Conservation (phyloP, 1,140 invertebrate species). For the Cydia pomonella region DNA sequence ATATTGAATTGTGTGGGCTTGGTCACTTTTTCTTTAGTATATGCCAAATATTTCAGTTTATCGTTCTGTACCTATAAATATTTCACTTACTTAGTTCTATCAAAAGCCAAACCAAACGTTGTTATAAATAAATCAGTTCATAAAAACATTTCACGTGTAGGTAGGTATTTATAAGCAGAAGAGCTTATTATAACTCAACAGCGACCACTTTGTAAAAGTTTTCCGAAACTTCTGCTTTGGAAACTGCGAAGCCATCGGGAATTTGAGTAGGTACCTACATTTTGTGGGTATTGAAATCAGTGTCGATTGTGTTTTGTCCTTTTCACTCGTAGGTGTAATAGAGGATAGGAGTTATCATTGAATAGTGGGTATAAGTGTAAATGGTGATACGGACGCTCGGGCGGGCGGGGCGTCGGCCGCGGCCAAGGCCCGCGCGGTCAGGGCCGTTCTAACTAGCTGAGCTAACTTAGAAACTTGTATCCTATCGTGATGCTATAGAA, state of each 20-base stretch:
- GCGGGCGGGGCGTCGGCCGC: conserved; percentile 64
- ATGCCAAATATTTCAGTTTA: too few relatives aligned
- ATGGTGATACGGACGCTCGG: conserved; percentile 50
- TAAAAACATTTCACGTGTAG: neutral
- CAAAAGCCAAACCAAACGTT: neutral
- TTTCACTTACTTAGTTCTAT: neutral
- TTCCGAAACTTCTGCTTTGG: neutral
- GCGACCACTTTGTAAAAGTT: neutral
- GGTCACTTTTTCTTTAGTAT: too few relatives aligned
- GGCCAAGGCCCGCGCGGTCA: conserved; percentile 72
- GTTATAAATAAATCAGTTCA: neutral
- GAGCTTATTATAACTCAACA: conserved; percentile 9
- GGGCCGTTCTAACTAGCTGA: conserved; percentile 66
- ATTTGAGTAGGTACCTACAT: neutral
- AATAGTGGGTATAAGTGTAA: conserved; percentile 36
- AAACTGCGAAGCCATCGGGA: neutral
- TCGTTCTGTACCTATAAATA: neutral
- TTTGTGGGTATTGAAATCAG: conserved; percentile 5
- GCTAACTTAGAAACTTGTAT: conserved; percentile 34
- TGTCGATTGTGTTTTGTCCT: conserved; percentile 14
- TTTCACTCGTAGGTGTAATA: conserved; percentile 24
- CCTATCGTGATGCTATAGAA: conserved; percentile 4
- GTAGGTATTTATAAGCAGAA: neutral
- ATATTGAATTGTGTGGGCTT: too few relatives aligned
- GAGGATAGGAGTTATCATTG: conserved; percentile 33